Evolutionary conservation across 2,888 invertebrate species (phyloP).

Genomic region (Diplazon laetatorius): DNA sequence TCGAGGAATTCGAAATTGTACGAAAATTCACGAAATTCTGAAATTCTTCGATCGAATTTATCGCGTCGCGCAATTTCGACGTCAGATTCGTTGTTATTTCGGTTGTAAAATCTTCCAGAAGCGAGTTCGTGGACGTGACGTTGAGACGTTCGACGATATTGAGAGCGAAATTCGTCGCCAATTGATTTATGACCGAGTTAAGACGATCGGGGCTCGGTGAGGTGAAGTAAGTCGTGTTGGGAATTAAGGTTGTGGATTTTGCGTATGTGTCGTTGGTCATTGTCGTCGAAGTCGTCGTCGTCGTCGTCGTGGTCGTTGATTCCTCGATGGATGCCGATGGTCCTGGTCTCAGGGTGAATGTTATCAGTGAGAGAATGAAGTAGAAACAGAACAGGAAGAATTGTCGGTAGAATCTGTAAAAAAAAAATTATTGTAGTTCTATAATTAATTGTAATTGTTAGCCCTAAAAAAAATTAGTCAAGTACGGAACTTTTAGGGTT

Average conservation of each 20-base stretch:
- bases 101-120: conserved; percentile 69
- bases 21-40: conserved; percentile 42
- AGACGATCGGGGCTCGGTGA: conserved; percentile 64
- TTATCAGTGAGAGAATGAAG: conserved; percentile 93
- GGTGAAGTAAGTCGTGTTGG: conserved; percentile 43
- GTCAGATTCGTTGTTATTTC: conserved; percentile 74
- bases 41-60: conserved; percentile 60
- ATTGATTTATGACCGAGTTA: conserved; percentile 67
- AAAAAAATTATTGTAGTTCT: conserved; percentile 23
- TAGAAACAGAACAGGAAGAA: conserved; percentile 96
- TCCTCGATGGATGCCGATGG: conserved; percentile 81
- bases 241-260: conserved; percentile 49
- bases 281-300: conserved; percentile 56
- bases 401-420: conserved; percentile 93
- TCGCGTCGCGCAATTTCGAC: conserved; percentile 68
- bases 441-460: too few relatives aligned
- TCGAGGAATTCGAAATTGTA: conserved; percentile 46
- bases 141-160: conserved; percentile 70
- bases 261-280: conserved; percentile 57
- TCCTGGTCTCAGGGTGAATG: conserved; percentile 95
- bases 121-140: conserved; percentile 63
- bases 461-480: too few relatives aligned
- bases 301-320: conserved; percentile 53
- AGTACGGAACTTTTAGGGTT: too few relatives aligned
- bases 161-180: conserved; percentile 71